phyloP scores from a whole-genome alignment of 2,888 invertebrate genomes.

The Itoplectis maculator region DNA sequence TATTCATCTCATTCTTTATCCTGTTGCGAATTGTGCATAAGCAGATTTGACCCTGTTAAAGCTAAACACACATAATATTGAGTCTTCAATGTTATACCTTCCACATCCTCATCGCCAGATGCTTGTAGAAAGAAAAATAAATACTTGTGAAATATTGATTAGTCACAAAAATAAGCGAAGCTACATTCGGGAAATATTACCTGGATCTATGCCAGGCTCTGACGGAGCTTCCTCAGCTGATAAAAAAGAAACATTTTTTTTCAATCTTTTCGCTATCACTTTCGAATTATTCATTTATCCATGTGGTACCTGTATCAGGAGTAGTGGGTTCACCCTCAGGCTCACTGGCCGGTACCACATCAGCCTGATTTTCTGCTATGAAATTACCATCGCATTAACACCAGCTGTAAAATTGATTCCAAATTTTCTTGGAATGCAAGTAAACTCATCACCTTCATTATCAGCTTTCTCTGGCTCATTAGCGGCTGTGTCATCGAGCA shows the following conservation, averaged over 20 bases:
- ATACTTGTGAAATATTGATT: conserved; percentile 45
- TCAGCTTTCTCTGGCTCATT: conserved; percentile 40
- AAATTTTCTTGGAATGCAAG: conserved; percentile 3
- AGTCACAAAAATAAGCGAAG: conserved; percentile 12
- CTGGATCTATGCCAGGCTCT: conserved; percentile 57
- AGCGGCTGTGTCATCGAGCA: conserved; percentile 43
- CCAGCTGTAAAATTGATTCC: neutral
- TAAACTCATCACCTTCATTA: conserved; percentile 61
- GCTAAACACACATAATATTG: conserved; percentile 17
- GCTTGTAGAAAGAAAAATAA: conserved; percentile 67
- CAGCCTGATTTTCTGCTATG: conserved; percentile 46
- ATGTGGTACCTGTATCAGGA: conserved; percentile 52
- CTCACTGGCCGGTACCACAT: conserved; percentile 20
- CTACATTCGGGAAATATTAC: conserved; percentile 45
- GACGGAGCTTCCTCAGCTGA: conserved; percentile 61
- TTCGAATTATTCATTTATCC: neutral
- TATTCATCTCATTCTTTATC: conserved; percentile 61
- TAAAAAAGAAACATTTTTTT: conserved; percentile 24
- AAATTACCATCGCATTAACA: conserved; percentile 12
- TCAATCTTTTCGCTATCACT: neutral
- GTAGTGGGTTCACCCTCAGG: conserved; percentile 30
- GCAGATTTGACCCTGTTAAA: too few relatives aligned
- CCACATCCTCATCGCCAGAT: conserved; percentile 60
- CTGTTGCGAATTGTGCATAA: conserved; percentile 9
- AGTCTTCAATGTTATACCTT: conserved; percentile 66